phyloP scores from a whole-genome alignment of 92 coral and sea anemone genomes.

The Parazoanthus swiftii region DNA sequence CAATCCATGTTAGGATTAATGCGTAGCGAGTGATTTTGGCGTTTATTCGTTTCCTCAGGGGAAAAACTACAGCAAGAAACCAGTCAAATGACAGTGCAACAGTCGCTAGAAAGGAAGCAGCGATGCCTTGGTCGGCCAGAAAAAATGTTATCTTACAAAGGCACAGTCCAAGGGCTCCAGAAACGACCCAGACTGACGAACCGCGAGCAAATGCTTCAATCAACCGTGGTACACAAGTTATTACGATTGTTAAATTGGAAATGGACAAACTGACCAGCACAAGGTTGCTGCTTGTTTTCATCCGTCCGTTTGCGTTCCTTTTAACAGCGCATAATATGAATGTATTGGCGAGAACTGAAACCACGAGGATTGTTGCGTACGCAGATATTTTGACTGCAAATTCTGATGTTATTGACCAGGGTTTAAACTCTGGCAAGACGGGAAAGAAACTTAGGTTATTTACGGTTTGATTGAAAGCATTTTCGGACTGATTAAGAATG shows the following conservation, averaged over 20 bases:
- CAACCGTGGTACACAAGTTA: constrained; percentile 14
- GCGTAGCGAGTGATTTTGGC: constrained; percentile 12
- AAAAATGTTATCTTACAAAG: constrained; percentile 33
- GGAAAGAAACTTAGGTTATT: neutral
- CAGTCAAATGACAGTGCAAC: constrained; percentile 32
- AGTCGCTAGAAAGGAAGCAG: constrained; percentile 34
- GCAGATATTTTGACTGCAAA: constrained; percentile 20
- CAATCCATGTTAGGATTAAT: constrained; percentile 9
- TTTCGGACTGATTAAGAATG: constrained; percentile 4
- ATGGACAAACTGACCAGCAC: constrained; percentile 33
- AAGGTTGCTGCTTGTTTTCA: constrained; percentile 35
- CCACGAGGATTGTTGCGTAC: constrained; percentile 15
- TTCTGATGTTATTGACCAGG: constrained; percentile 25
- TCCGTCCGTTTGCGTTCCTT: constrained; percentile 19
- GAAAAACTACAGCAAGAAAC: constrained; percentile 30
- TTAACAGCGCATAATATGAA: constrained; percentile 5
- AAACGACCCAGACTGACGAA: neutral
- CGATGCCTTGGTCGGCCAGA: constrained; percentile 33
- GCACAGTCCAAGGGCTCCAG: constrained; percentile 26
- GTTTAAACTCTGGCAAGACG: neutral
- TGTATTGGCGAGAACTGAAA: constrained; percentile 24
- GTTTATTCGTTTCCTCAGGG: constrained; percentile 24
- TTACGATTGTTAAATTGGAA: constrained; percentile 22
- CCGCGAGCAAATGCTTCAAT: constrained; percentile 3
- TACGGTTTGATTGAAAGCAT: neutral